Evolutionary conservation across 1,140 invertebrate genomes (phyloP), one percentile per base, ranked within the genome.

Genomic region (Drosophila triauraria): DNA sequence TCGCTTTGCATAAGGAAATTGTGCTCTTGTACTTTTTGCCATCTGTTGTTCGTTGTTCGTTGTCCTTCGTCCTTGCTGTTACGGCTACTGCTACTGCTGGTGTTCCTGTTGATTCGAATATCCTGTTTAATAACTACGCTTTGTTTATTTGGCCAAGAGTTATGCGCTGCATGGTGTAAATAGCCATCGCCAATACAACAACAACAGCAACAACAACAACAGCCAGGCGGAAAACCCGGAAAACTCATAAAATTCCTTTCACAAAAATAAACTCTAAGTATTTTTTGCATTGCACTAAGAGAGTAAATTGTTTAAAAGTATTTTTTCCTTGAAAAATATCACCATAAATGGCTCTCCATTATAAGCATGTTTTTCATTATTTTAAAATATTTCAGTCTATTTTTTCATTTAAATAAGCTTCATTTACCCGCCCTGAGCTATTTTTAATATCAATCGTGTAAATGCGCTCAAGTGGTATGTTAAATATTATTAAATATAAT

Each of bases 1-100:
- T 63, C 62, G 80, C 80, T 87, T 87, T 87, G 84, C 83, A 87
- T 88, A 87, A 87, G 84, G 83, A 87, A 87, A 87, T 87, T 87
- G 83, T 87, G 51, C 83, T 87, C 65, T 75, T 84, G 81, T 83
- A 58, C 46, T 69, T 74, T 83, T 82, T 80, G 70, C 75, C 70
- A 83, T 82, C 81, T 83, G 81, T 80, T 84, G 70, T 84, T 60
- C 42, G 30, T 70, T 79, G 58, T 84, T 72, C 53, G 58, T 70
- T 67, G 63, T 78, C 51, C 56, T 43, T 38, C 44, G 53, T 46
- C 48, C 53, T 46, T 63, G 17, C n/a, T 48, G 23, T 9, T 72
- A 20, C 20, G 20, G 50, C 17, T 69, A 32, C 15, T 67, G 38
- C 32, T 80, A 35, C 20, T 60, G 43, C 50, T 82, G 75, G 47